Percentiles rank a stretch among this genome's conserved stretches.
phyloP scores from a whole-genome alignment of 2,113 vertebrate species.

The Galeopterus variegatus region DNA sequence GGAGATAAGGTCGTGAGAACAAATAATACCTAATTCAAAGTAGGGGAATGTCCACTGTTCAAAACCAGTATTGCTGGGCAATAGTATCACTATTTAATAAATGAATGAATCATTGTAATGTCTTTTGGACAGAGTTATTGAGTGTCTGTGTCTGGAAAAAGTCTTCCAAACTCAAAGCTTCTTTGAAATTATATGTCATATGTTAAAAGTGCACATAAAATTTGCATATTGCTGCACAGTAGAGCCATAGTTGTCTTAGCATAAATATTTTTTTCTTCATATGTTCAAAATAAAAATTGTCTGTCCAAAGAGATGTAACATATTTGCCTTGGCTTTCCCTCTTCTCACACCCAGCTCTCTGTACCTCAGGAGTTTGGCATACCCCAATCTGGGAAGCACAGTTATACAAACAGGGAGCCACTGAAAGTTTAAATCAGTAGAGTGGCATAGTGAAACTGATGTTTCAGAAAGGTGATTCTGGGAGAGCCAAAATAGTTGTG shows the following conservation, averaged over 20 bases:
- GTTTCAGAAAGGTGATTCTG: conserved; percentile 23
- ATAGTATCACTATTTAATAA: neutral
- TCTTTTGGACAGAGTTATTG: conserved; percentile 4
- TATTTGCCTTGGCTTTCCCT: neutral
- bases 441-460: neutral
- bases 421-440: conserved; percentile 9
- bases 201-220: conserved; percentile 28
- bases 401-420: conserved; percentile 28
- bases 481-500: neutral
- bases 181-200: neutral
- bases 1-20: neutral
- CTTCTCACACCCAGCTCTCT: neutral
- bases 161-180: neutral
- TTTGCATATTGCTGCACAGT: neutral
- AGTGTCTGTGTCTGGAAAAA: neutral
- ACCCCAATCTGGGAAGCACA: neutral
- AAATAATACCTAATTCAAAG: neutral
- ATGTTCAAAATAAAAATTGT: conserved; percentile 8
- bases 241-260: conserved; percentile 17
- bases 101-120: neutral
- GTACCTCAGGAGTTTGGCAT: neutral
- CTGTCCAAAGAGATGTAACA: neutral
- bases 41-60: neutral
- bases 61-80: neutral
- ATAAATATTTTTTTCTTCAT: neutral